phyloP scores from a whole-genome alignment of 2,113 vertebrate species.

The Regulus satrapa region DNA sequence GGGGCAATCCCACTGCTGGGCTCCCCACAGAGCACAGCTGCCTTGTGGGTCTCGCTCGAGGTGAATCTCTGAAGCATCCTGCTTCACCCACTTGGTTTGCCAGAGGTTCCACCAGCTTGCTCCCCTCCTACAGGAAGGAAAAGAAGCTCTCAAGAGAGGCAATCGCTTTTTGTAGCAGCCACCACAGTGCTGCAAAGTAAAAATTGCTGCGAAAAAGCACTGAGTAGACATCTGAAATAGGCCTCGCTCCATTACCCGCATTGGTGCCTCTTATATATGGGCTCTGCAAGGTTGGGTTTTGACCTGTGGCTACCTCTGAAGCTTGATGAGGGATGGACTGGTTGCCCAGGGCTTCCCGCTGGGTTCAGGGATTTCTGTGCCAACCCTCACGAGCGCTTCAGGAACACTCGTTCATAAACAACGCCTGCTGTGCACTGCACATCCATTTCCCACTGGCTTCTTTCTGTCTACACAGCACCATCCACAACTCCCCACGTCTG shows the following conservation, averaged over 20 bases:
- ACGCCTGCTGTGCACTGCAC: not conserved
- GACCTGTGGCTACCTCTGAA: not conserved
- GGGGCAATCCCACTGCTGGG: not conserved
- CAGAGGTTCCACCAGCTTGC: not conserved
- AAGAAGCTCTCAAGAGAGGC: not conserved
- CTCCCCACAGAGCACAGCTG: not conserved
- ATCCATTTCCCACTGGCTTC: not conserved
- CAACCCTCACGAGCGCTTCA: not conserved
- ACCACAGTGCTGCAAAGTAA: not conserved
- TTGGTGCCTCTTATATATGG: not conserved
- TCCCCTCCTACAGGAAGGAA: not conserved
- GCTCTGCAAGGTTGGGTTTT: not conserved
- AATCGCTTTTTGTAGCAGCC: not conserved
- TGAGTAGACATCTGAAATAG: not conserved
- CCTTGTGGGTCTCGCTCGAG: fast-evolving
- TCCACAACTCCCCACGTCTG: fast-evolving
- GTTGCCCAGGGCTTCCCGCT: not conserved
- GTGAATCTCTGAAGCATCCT: not conserved
- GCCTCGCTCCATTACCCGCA: not conserved
- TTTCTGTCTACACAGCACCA: not conserved
- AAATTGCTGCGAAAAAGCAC: not conserved
- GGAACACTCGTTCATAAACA: fast-evolving
- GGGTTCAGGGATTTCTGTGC: not conserved
- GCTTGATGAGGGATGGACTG: not conserved
- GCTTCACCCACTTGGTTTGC: not conserved